Percentiles rank a stretch among this genome's conserved stretches.
phyloP scores from a whole-genome alignment of 2,113 vertebrate genomes.

The Podiceps cristatus region DNA sequence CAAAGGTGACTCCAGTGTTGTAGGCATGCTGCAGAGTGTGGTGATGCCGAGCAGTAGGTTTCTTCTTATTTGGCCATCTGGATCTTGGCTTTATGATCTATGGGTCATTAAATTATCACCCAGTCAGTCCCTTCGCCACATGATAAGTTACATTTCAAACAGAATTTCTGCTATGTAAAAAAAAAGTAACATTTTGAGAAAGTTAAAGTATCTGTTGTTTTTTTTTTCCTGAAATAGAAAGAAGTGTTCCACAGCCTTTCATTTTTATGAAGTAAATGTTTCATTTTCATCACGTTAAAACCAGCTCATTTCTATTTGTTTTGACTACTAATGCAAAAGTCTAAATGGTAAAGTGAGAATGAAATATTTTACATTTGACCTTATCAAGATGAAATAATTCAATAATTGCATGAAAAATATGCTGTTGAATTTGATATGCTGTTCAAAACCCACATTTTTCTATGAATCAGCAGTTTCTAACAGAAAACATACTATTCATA shows the following conservation, averaged over 20 bases:
- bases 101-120: not conserved
- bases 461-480: not conserved
- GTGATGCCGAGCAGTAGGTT: not conserved
- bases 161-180: not conserved
- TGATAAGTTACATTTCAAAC: not conserved
- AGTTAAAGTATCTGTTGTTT: not conserved
- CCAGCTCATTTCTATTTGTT: not conserved
- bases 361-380: not conserved
- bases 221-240: not conserved
- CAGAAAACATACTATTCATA: not conserved
- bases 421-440: not conserved
- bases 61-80: not conserved
- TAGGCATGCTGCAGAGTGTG: not conserved
- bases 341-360: not conserved
- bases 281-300: not conserved
- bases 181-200: not conserved
- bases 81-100: not conserved
- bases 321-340: not conserved
- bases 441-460: not conserved
- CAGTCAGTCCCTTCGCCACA: not conserved
- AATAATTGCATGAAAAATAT: not conserved
- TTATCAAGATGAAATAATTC: not conserved
- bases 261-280: not conserved
- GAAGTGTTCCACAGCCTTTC: not conserved
- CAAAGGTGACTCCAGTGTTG: not conserved